These are phyloP conservation scores for Hylia prasina DNA, from an alignment of 2,113 vertebrate genomes.

Conservation along the genomic window DNA sequence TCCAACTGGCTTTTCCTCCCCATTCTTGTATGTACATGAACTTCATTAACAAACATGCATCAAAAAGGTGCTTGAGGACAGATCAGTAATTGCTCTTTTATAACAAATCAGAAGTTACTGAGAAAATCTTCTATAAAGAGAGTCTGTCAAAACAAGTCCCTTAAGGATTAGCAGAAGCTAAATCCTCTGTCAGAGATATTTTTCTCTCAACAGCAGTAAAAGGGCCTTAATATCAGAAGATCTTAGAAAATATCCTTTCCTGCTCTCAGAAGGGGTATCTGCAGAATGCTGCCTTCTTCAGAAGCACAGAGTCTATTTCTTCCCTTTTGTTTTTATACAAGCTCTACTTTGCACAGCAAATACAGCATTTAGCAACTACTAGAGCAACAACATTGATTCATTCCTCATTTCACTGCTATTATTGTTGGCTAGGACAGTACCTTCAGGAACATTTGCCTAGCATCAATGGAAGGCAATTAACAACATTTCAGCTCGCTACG, in stretches of 20 bases:
- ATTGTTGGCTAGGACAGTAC: background rate
- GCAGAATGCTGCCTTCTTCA: background rate
- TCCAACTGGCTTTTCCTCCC: background rate
- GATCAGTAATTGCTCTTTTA: conserved; percentile 69
- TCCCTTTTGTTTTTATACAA: background rate
- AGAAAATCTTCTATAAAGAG: conserved; percentile 70
- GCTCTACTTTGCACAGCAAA: background rate
- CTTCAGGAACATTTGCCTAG: background rate
- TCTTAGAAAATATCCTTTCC: conserved; percentile 54
- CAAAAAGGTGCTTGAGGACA: conserved; percentile 57
- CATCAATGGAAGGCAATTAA: background rate
- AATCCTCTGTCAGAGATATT: conserved; percentile 70
- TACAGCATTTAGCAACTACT: background rate
- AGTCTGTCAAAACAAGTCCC: conserved; percentile 77
- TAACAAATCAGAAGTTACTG: conserved; percentile 62
- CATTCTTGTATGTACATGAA: conserved; percentile 33
- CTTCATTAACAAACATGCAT: conserved; percentile 58
- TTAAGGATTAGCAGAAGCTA: conserved; percentile 70
- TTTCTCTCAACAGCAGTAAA: conserved; percentile 65
- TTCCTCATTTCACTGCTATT: background rate
- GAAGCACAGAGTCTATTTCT: background rate
- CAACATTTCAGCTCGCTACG: background rate
- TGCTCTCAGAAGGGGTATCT: background rate
- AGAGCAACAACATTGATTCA: background rate
- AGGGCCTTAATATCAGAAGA: conserved; percentile 69